These are phyloP conservation scores for Onchidella celtica DNA, from an alignment of 2,888 invertebrate species.

Conservation along the genomic window DNA sequence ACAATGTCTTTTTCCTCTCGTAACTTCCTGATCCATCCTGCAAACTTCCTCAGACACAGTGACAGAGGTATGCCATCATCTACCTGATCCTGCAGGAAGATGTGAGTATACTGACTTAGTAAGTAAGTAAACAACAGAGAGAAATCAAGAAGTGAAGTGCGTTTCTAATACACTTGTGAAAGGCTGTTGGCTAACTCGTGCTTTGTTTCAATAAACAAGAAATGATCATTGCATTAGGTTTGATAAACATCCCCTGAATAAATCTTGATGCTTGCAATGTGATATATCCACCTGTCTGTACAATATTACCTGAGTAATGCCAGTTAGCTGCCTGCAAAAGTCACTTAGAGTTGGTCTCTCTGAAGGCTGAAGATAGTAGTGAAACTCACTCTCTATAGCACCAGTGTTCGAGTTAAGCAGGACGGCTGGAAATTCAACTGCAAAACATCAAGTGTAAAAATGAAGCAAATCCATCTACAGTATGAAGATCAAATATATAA, in stretches of 20 bases:
- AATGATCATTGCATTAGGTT: too few relatives aligned
- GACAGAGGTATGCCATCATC: slow-evolving; percentile 76
- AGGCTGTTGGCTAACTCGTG: neutral
- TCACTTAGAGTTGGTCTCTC: slow-evolving; percentile 83
- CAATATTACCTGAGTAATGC: slow-evolving; percentile 84
- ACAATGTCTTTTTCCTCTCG: slow-evolving; percentile 81
- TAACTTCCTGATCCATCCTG: slow-evolving; percentile 83
- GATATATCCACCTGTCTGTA: too few relatives aligned
- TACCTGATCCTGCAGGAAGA: slow-evolving; percentile 68
- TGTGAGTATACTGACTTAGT: neutral
- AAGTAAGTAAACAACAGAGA: too few relatives aligned
- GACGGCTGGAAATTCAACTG: slow-evolving; percentile 84
- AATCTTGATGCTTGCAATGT: too few relatives aligned
- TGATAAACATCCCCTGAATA: too few relatives aligned
- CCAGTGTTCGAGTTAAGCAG: slow-evolving; percentile 82
- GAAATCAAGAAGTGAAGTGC: too few relatives aligned
- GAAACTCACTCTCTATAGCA: slow-evolving; percentile 83
- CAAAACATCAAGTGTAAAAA: too few relatives aligned
- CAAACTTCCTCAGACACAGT: slow-evolving; percentile 81
- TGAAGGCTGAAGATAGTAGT: slow-evolving; percentile 84
- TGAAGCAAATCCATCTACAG: too few relatives aligned
- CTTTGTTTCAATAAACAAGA: neutral
- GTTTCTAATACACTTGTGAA: neutral
- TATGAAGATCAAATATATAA: too few relatives aligned
- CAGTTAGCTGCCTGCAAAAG: slow-evolving; percentile 83